Evolutionary conservation across 2,888 invertebrate species (phyloP).

Genomic region (Gari tellinella): DNA sequence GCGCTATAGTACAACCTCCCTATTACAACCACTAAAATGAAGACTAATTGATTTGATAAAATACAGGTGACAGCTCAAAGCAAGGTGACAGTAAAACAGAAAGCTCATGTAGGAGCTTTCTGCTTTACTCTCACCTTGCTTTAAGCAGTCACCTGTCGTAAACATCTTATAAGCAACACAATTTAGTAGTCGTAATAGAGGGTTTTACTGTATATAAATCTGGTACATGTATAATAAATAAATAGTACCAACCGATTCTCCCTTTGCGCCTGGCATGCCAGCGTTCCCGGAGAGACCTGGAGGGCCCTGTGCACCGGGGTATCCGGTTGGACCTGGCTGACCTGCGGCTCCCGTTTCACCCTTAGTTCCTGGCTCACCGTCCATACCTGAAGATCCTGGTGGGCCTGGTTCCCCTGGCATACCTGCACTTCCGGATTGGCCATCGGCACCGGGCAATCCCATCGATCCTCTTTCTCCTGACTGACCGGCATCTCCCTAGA

Average conservation of each 20-base stretch:
- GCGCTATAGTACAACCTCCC: no score
- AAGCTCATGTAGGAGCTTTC: no score
- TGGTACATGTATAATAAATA: no score
- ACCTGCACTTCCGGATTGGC: conserved; percentile 86
- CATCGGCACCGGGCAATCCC: conserved; percentile 85
- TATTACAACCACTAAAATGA: no score
- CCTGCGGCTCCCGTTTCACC: conserved; percentile 65
- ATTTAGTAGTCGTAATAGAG: no score
- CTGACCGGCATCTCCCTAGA: conserved; percentile 73
- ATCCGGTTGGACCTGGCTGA: conserved; percentile 62
- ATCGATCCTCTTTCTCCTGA: conserved; percentile 68
- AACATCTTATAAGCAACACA: no score
- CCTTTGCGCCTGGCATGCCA: conserved; percentile 72
- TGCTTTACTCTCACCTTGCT: no score
- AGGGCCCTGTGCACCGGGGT: conserved; percentile 75
- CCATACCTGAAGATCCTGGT: conserved; percentile 81
- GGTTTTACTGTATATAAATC: no score
- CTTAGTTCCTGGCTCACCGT: conserved; percentile 71
- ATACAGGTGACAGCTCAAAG: no score
- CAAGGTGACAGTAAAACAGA: no score
- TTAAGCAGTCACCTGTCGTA: no score
- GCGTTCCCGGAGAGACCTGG: conserved; percentile 72
- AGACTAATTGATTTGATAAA: no score
- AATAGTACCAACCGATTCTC: conserved; percentile 70
- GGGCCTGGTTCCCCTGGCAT: conserved; percentile 85